A percentile compares a stretch with the other conserved stretches of the same genome.
Conservation (phyloP, 2,888 invertebrate species). For the Heliconius sara region DNA sequence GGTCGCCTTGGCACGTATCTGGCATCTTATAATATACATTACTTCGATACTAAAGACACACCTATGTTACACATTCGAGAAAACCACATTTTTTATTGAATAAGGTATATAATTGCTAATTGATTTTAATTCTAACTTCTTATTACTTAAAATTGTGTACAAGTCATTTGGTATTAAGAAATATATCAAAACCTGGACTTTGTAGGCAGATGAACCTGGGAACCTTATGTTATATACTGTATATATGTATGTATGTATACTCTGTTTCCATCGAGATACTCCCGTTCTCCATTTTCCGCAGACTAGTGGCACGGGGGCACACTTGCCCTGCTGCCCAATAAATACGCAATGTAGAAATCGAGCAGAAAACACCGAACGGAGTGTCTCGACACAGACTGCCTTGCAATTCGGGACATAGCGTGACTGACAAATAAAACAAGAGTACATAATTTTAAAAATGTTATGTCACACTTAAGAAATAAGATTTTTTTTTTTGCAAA, state of each 20-base stretch:
- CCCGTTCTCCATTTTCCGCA: neutral
- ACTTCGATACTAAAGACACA: slow-evolving; percentile 17
- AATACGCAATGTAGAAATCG: too few relatives aligned
- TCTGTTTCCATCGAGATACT: neutral
- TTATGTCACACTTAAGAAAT: too few relatives aligned
- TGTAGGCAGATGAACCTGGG: neutral
- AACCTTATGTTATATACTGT: neutral
- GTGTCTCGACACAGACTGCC: too few relatives aligned
- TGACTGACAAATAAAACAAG: too few relatives aligned
- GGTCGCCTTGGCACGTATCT: slow-evolving; percentile 27
- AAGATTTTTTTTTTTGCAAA: too few relatives aligned
- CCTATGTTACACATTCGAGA: slow-evolving; percentile 17
- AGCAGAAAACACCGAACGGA: too few relatives aligned
- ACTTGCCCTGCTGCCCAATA: too few relatives aligned
- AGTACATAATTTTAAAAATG: too few relatives aligned
- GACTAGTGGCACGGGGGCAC: too few relatives aligned
- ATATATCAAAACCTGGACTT: neutral
- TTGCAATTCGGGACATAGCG: too few relatives aligned
- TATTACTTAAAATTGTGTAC: neutral
- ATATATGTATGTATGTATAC: neutral
- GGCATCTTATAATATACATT: slow-evolving; percentile 9
- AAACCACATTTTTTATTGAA: slow-evolving; percentile 12
- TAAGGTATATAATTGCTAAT: slow-evolving; percentile 11
- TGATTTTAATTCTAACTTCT: neutral
- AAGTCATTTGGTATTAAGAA: neutral